These are phyloP conservation scores for Schlechtendalia chinensis DNA, from an alignment of 1,140 invertebrate genomes.

Conservation along the genomic window DNA sequence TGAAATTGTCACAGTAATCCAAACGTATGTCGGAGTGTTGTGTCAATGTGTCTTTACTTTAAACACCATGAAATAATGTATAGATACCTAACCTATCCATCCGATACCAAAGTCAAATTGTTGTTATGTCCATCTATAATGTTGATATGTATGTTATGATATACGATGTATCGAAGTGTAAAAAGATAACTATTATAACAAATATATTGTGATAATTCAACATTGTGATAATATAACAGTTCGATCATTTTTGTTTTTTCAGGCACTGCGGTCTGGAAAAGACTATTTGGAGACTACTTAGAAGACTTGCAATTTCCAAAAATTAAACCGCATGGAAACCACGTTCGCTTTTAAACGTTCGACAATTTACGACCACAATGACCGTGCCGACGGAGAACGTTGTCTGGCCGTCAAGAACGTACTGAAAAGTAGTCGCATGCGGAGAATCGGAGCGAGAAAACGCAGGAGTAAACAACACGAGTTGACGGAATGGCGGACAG, in stretches of 20 bases:
- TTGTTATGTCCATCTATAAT: too few relatives aligned
- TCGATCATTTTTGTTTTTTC: not conserved
- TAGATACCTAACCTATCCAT: too few relatives aligned
- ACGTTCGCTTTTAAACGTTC: slow-evolving; percentile 20
- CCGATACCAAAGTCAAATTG: too few relatives aligned
- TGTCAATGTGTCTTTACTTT: too few relatives aligned
- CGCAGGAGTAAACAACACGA: slow-evolving; percentile 39
- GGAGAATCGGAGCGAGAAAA: slow-evolving; percentile 39
- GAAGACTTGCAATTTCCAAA: slow-evolving; percentile 22
- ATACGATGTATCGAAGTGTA: too few relatives aligned
- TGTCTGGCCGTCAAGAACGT: slow-evolving; percentile 14
- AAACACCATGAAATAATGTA: too few relatives aligned
- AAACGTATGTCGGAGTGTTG: too few relatives aligned
- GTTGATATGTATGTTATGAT: too few relatives aligned
- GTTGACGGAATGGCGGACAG: slow-evolving; percentile 46
- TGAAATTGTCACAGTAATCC: too few relatives aligned
- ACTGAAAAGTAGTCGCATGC: slow-evolving; percentile 42
- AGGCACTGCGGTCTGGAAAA: slow-evolving; percentile 12
- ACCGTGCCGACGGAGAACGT: slow-evolving; percentile 12
- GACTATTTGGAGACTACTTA: not conserved
- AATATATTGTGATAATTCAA: too few relatives aligned
- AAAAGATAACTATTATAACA: too few relatives aligned
- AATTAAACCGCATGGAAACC: slow-evolving; percentile 50
- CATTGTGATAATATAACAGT: too few relatives aligned
- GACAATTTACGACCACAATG: slow-evolving; percentile 7